A percentile compares a stretch with the other conserved stretches of the same genome.
Conservation (phyloP, 37 sponge, comb jelly and placozoan genomes). For the Chondrosia reniformis region DNA sequence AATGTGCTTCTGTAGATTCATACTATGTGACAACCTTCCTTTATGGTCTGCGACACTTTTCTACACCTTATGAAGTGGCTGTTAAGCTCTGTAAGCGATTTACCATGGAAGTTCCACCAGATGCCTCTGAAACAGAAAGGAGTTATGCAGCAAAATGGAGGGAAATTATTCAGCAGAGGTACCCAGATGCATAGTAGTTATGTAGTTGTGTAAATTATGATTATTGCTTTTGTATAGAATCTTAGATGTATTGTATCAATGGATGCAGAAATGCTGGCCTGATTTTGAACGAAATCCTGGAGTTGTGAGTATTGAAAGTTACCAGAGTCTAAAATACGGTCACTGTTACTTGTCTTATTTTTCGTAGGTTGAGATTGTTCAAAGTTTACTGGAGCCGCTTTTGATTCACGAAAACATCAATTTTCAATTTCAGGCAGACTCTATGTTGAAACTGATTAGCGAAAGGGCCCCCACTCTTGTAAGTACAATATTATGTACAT, state of each 20-base stretch:
- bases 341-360: not conserved
- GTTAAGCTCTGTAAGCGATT: conserved; percentile 56
- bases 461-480: too few species aligned
- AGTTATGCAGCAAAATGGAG: conserved; percentile 77
- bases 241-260: conserved; percentile 54
- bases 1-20: conserved; percentile 33
- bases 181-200: not conserved
- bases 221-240: conserved; percentile 27
- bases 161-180: conserved; percentile 72
- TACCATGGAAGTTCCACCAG: conserved; percentile 47
- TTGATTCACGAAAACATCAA: conserved; percentile 52
- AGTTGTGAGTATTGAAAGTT: conserved; percentile 39
- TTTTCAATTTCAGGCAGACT: conserved; percentile 47
- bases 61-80: conserved; percentile 42
- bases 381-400: conserved; percentile 36
- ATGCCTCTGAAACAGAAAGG: conserved; percentile 62
- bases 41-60: conserved; percentile 64
- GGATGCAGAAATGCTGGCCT: conserved; percentile 73
- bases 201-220: not conserved
- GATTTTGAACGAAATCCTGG: conserved; percentile 47
- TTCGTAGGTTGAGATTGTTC: conserved; percentile 38
- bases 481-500: too few species aligned
- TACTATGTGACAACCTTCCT: conserved; percentile 68
- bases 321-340: not conserved
- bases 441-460: conserved; percentile 24